Percentiles rank a stretch among this genome's conserved stretches.
These are phyloP conservation scores for Lepilemur ruficaudatus DNA, from an alignment of 2,797 vertebrate genomes.

Conservation along the genomic window DNA sequence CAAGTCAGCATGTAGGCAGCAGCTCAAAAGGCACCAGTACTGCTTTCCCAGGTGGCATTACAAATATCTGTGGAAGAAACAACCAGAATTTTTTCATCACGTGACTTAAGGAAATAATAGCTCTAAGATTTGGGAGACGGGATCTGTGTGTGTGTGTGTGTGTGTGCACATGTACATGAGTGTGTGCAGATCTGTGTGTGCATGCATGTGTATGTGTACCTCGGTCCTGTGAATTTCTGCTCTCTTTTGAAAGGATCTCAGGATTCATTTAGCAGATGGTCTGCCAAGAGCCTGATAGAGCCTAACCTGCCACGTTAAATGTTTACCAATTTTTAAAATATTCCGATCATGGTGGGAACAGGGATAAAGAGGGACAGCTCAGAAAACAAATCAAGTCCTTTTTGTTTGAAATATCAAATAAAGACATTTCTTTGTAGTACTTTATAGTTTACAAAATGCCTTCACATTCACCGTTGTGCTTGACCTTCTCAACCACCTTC, in stretches of 20 bases:
- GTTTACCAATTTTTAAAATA: neutral
- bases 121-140: neutral
- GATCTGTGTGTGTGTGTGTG: neutral
- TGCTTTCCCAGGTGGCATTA: neutral
- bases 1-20: neutral
- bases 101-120: neutral
- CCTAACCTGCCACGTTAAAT: neutral
- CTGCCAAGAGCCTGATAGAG: neutral
- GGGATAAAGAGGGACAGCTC: neutral
- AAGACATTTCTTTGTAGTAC: neutral
- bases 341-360: neutral
- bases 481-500: neutral
- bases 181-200: neutral
- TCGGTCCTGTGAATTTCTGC: slow-evolving; percentile 17
- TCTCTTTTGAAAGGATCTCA: neutral
- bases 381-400: neutral
- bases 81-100: neutral
- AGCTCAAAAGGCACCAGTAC: fast-evolving
- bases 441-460: neutral
- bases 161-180: neutral
- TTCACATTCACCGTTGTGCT: neutral
- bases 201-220: neutral
- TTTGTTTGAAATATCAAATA: slow-evolving; percentile 2
- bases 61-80: neutral
- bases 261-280: neutral